Evolutionary conservation across 2,888 invertebrate genomes (phyloP), one percentile per base, ranked within the genome.

Genomic region (Melanophora roralis): DNA sequence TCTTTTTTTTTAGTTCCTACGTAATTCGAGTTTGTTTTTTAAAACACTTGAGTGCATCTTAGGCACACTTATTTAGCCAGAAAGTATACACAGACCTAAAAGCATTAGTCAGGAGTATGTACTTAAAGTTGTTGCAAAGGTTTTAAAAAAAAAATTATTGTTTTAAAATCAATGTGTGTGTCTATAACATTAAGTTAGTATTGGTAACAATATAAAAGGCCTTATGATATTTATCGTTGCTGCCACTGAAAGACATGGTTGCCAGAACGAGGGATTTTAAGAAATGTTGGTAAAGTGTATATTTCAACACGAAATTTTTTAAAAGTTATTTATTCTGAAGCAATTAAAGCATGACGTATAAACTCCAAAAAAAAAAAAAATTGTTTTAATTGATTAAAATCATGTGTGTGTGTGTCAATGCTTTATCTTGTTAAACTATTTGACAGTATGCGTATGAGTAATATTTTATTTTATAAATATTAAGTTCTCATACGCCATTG

Each of bases 41-140:
- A 23, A 5, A 51, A 43, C 45, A 68, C 51, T 60, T 45, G 59
- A 75, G 43, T 68, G 67, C 67, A 67, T 65, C 32, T 51, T 51
- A 21, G 12, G 16, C 21, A 32, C 23, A 43, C 21, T 43, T 71
- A 16, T 23, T 43, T 62, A 34, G 21, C 11, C 21, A 43, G 23
- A 19, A 36, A 68, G 14, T 14, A 23, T 64, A 5, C 32, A 71
- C 0, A 16, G 9, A 32, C 53, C 40, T n/a, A n/a, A n/a, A n/a
- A n/a, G n/a, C n/a, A n/a, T n/a, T n/a, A 43, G 34, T 14, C 38
- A 53, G 4, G 8, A 49, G 12, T 47, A 36, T 55, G 27, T 23
- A n/a, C 45, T 1, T 55, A 36, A 34, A 19, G n/a, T n/a, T 36
- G 36, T 16, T 36, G 14, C 2, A 55, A 62, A 45, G 16, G 16